phyloP scores from a whole-genome alignment of 2,797 vertebrate genomes.

The Acestrorhynchus altus region DNA sequence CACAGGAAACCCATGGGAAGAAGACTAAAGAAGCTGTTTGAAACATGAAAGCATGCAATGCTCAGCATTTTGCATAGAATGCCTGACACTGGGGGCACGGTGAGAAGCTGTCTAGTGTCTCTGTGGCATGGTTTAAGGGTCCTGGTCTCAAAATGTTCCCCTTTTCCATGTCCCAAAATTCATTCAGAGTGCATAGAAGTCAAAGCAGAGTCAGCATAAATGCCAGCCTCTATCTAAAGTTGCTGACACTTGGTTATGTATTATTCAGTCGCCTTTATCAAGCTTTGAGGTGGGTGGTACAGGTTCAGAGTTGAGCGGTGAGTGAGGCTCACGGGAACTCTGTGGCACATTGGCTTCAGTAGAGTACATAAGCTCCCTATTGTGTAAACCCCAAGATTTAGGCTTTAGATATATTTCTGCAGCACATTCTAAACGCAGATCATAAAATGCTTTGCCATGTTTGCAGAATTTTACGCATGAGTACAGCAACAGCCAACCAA shows the following conservation, averaged over 20 bases:
- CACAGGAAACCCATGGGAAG: neutral
- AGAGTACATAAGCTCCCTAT: neutral
- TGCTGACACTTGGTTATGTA: conserved; percentile 60
- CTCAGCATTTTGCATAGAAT: conserved; percentile 10
- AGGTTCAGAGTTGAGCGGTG: conserved; percentile 58
- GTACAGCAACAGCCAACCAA: too few species aligned
- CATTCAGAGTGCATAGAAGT: conserved; percentile 58
- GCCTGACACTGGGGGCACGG: neutral
- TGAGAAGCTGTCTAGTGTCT: conserved; percentile 4
- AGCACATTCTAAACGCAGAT: neutral
- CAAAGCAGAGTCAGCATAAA: conserved; percentile 63
- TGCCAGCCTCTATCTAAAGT: conserved; percentile 52
- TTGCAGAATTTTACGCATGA: too few species aligned
- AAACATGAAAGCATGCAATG: neutral
- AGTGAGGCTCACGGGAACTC: conserved; percentile 55
- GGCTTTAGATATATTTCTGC: neutral
- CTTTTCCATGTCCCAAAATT: conserved; percentile 21
- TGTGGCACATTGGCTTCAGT: conserved; percentile 22
- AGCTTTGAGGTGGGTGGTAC: conserved; percentile 47
- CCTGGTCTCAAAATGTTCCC: conserved; percentile 37
- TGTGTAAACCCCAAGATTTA: neutral
- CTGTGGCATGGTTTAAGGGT: conserved; percentile 16
- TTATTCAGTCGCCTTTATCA: conserved; percentile 59
- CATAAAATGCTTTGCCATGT: too few species aligned
- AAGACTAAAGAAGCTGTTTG: neutral